Evolutionary conservation across 2,113 vertebrate genomes (phyloP), one percentile per base, ranked within the genome.

Genomic region (Alces alces): DNA sequence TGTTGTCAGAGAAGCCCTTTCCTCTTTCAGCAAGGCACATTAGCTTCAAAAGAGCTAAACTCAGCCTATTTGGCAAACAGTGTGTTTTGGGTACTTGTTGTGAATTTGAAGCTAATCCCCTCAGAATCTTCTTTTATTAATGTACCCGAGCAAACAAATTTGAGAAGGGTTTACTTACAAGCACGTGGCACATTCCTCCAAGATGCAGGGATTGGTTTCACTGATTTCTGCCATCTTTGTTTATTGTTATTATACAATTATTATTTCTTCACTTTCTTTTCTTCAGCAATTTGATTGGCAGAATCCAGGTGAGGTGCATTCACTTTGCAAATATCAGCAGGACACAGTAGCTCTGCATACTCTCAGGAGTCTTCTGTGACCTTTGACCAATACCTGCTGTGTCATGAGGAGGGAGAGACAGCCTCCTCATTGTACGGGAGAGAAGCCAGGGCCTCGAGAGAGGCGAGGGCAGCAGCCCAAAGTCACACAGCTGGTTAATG

Each of bases 81-180:
- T 43, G 47, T 83, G 39, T 92, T 96, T 97, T 36, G 30, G 45
- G 83, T 91, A 70, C 91, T 97, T 95, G 57, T 33, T 33, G n/a
- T 95, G 88, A 96, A 95, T 70, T 64, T 88, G 54, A 97, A 88
- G 30, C 58, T 84, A 85, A 95, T 95, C 86, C 39, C 16, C 84
- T 92, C 80, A 96, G 89, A 95, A 78, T 82, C 52, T 92, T 88
- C 54, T 76, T 95, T 93, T 39, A 33, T 86, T 79, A 91, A 84
- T 8, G 91, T 60, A 61, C 60, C 7, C 3, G 60, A 80, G 36
- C 43, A 70, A 92, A 95, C 70, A 83, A 93, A 33, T 70, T 70
- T 85, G 61, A 82, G 78, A 95, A 89, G 23, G 33, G 16, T 84
- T 96, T 89, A n/a, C 43, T 91, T 45, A 55, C n/a, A 90, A 58